Conservation (phyloP, 2,888 invertebrate genomes). For the Lasioglossum zephyrum region DNA sequence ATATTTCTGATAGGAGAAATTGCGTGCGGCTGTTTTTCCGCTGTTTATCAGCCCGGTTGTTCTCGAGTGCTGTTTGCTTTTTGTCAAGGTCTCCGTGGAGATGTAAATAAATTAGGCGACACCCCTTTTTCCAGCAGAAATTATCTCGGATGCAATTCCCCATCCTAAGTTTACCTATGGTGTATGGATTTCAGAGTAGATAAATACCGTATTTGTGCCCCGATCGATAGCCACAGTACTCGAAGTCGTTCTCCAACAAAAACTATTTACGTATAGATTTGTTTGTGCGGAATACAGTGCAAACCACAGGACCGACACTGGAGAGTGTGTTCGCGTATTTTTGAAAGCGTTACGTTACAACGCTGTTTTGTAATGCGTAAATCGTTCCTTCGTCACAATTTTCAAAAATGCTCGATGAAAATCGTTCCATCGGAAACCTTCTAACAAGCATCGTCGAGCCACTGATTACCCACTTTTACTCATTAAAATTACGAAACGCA, state of each 20-base stretch:
- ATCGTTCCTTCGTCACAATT: no score
- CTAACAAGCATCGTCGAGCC: background rate
- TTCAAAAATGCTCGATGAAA: background rate
- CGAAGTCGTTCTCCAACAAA: background rate
- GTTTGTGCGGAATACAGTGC: background rate
- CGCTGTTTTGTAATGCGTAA: no score
- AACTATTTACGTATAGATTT: background rate
- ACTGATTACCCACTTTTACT: background rate
- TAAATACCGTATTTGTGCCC: background rate
- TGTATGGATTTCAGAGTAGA: background rate
- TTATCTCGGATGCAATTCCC: background rate
- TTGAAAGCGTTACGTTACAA: background rate
- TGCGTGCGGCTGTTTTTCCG: background rate
- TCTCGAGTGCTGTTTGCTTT: background rate
- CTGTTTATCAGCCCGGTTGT: background rate
- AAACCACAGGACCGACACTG: background rate
- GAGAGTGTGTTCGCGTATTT: background rate
- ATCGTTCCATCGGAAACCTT: background rate
- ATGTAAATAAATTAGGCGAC: background rate
- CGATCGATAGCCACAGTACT: background rate
- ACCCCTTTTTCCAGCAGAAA: background rate
- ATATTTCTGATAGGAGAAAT: background rate
- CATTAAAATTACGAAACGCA: background rate
- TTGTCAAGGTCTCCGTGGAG: no score
- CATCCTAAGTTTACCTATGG: background rate